Evolutionary conservation across 2,113 vertebrate species (phyloP).

Genomic region (Hypocryptadius cinnamomeus): DNA sequence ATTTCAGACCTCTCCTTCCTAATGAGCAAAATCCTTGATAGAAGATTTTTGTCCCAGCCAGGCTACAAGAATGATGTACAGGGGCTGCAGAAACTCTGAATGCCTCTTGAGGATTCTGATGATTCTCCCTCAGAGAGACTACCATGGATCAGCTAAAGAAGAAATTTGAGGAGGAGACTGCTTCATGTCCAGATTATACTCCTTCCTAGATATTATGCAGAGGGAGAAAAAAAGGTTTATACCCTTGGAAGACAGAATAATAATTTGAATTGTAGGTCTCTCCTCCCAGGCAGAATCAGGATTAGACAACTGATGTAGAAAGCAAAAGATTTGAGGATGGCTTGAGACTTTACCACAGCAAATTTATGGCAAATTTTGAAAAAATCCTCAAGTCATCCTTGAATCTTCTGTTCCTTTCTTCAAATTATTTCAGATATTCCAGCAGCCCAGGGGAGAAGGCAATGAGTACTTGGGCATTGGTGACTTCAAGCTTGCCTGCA

Average conservation of each 20-base stretch:
- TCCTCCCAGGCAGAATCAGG: neutral
- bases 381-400: neutral
- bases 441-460: neutral
- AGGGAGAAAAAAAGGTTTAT: neutral
- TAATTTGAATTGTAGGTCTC: neutral
- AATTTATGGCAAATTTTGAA: neutral
- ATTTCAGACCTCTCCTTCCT: neutral
- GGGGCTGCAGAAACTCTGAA: neutral
- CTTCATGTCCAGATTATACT: neutral
- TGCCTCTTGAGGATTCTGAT: neutral
- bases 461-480: fast-evolving
- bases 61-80: neutral
- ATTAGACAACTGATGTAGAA: neutral
- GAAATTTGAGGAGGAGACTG: neutral
- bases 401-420: neutral
- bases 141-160: neutral
- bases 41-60: neutral
- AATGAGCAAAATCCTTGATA: neutral
- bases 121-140: neutral
- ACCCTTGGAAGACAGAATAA: neutral
- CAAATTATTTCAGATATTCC: neutral
- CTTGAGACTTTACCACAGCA: neutral
- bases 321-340: neutral
- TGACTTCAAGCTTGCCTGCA: neutral
- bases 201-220: neutral